These are phyloP conservation scores for Chrysolina haemoptera DNA, from an alignment of 2,888 invertebrate species.

Conservation along the genomic window DNA sequence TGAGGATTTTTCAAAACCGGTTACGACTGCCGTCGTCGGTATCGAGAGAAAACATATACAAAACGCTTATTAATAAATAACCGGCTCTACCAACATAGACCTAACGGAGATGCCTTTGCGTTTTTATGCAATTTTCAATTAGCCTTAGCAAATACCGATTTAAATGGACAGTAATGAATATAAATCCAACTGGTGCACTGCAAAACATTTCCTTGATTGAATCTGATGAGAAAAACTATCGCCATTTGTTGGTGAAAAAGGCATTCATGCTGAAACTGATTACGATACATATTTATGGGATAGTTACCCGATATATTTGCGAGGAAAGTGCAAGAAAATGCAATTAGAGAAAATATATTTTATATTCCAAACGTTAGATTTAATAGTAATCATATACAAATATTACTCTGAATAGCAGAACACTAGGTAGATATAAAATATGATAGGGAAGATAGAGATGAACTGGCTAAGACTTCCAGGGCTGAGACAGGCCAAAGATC, in stretches of 20 bases:
- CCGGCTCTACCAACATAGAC: conserved; percentile 43
- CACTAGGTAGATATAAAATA: too few species aligned
- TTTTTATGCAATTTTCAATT: conserved; percentile 59
- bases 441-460: too few species aligned
- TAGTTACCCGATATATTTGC: too few species aligned
- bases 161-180: conserved; percentile 56
- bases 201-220: conserved; percentile 42
- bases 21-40: conserved; percentile 41
- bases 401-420: too few species aligned
- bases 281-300: not conserved
- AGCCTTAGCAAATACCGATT: conserved; percentile 54
- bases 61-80: conserved; percentile 54
- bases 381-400: too few species aligned
- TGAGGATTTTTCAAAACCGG: conserved; percentile 51
- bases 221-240: conserved; percentile 16
- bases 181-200: conserved; percentile 53
- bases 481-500: too few species aligned
- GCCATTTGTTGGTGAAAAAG: not conserved
- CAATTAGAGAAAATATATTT: too few species aligned
- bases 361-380: too few species aligned
- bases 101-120: conserved; percentile 51
- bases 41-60: conserved; percentile 49
- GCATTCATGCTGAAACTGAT: conserved; percentile 1
- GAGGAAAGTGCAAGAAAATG: not conserved
- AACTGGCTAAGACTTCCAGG: too few species aligned